Percentiles rank a stretch among this genome's conserved stretches.
phyloP scores from a whole-genome alignment of 2,888 invertebrate genomes.

The Lamellibrachia columna region DNA sequence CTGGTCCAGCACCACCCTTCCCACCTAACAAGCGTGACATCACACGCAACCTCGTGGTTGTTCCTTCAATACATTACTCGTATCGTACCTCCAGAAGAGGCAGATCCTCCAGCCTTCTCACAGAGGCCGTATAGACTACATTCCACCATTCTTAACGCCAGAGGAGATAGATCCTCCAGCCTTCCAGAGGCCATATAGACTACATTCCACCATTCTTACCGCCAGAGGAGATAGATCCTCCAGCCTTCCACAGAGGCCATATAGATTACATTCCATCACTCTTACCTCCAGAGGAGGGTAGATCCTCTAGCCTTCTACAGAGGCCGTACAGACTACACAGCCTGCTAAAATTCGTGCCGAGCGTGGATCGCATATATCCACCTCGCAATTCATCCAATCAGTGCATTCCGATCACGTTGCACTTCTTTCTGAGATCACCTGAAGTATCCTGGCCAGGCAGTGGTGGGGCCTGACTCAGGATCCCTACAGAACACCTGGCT shows the following conservation, averaged over 20 bases:
- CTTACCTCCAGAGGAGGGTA: not conserved
- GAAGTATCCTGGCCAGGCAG: not conserved
- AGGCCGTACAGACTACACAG: not conserved
- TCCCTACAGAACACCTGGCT: not conserved
- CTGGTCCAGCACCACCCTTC: not conserved
- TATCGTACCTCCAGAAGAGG: not conserved
- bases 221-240: not conserved
- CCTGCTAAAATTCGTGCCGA: slow-evolving; percentile 9
- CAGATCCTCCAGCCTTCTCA: no score
- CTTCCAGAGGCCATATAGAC: not conserved
- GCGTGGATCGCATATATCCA: not conserved
- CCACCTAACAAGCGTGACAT: not conserved
- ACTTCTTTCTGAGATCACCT: slow-evolving; percentile 11
- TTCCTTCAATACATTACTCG: not conserved
- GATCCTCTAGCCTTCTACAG: not conserved
- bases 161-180: not conserved
- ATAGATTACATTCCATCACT: not conserved
- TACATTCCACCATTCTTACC: no score
- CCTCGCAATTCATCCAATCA: not conserved
- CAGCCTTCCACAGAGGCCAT: not conserved
- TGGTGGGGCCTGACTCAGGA: not conserved
- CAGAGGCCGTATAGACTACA: no score
- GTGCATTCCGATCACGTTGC: not conserved
- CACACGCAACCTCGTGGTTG: not conserved
- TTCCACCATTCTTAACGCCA: no score